Conservation (phyloP, 2,888 invertebrate genomes). For the Drymonia ruficornis region DNA sequence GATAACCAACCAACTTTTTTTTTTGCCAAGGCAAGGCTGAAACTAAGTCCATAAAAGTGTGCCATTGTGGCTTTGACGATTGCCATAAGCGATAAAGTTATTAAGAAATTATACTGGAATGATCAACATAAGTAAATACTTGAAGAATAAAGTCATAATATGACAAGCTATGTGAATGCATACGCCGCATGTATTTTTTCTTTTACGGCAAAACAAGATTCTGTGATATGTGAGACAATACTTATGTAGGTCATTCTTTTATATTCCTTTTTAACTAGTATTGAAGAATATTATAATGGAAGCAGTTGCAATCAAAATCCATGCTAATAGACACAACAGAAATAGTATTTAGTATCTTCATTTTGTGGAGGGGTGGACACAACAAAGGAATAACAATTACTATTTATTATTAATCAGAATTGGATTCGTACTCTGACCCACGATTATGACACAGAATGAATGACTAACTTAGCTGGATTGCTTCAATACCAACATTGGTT, state of each 20-base stretch:
- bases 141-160: background rate
- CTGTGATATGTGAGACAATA: background rate
- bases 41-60: no score
- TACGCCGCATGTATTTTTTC: background rate
- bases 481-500: background rate
- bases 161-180: background rate
- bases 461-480: slow-evolving; percentile 3
- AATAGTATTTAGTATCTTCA: no score
- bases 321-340: no score
- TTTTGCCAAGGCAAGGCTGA: no score
- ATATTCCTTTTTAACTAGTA: no score
- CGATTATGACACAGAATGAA: slow-evolving; percentile 11
- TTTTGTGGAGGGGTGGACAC: no score
- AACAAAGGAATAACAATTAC: background rate
- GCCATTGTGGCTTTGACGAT: no score
- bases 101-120: background rate
- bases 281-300: no score
- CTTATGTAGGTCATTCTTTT: no score
- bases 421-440: background rate
- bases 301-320: no score
- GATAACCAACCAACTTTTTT: no score
- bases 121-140: background rate
- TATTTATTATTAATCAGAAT: background rate
- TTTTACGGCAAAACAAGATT: slow-evolving; percentile 1
- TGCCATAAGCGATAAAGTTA: background rate